Evolutionary conservation across 2,888 invertebrate genomes (phyloP), one percentile per base, ranked within the genome.

Genomic region (Drosophila longiperda): DNA sequence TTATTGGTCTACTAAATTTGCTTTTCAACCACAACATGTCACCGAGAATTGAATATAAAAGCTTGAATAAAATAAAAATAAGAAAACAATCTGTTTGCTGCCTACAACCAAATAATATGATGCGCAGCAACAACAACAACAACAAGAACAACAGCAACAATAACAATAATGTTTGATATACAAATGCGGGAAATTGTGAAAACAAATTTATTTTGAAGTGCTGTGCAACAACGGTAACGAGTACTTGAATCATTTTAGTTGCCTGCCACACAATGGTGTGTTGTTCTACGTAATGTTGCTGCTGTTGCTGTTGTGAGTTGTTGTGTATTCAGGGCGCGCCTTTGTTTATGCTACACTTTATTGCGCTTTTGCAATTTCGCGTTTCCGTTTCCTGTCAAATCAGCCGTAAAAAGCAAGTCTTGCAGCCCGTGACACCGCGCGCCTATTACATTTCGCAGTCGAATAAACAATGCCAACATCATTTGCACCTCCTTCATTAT

Each of bases 401-500:
- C 87, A 87, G 86, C 88, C 87, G 89, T 86, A 86, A 86, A 89
- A 85, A 89, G 80, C 79, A 79, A 83, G 80, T 76, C 77, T 23
- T 45, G 78, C 40, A 33, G 45, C 77, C 78, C 80, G 80, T 78
- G 80, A 78, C 78, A 78, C 78, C 77, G 78, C 80, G 83, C 87
- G 90, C 88, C 90, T 89, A 89, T 90, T 89, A 85, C 86, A 84
- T 87, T 90, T 89, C 83, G 83, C 89, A 89, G 83, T 90, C 83
- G 89, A 89, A 89, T 89, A 89, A 90, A 89, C 90, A 89, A 89
- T 90, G 89, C 90, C 88, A 88, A 89, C 90, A 86, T 86, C 89
- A 89, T 89, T 89, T 90, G 89, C 90, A 89, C 89, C 89, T 89
- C 88, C 89, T 90, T 89, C 89, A 89, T 89, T 89, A 89, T 90